A percentile compares a stretch with the other conserved stretches of the same genome.
These are phyloP conservation scores for Gymnorhina tibicen DNA, from an alignment of 2,113 vertebrate genomes.

Conservation along the genomic window DNA sequence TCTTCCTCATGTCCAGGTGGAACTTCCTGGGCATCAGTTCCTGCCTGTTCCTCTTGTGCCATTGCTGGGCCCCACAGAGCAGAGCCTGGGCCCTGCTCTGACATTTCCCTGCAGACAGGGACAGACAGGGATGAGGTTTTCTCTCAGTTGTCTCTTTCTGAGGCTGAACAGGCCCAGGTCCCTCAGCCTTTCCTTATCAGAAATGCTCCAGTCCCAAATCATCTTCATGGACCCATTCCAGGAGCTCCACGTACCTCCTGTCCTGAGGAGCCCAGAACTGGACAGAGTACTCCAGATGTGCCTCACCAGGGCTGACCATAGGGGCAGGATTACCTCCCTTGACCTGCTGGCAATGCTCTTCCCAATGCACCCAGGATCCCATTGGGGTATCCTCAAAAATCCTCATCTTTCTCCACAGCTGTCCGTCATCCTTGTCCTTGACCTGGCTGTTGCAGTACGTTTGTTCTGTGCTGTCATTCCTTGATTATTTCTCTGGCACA, in stretches of 20 bases:
- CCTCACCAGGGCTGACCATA: not conserved
- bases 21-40: not conserved
- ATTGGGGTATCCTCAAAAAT: not conserved
- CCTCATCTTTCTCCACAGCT: not conserved
- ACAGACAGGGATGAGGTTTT: not conserved
- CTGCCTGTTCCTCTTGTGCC: not conserved
- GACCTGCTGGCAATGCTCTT: not conserved
- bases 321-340: not conserved
- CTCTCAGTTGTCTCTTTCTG: rapidly evolving
- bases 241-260: not conserved
- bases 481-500: not conserved
- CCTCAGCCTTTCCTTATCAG: not conserved
- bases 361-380: not conserved
- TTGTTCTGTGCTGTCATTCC: not conserved
- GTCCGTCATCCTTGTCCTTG: not conserved
- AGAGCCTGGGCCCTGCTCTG: not conserved
- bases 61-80: rapidly evolving
- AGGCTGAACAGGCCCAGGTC: not conserved
- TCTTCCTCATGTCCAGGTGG: not conserved
- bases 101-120: not conserved
- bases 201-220: not conserved
- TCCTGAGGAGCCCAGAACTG: not conserved
- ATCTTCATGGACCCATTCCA: not conserved
- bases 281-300: not conserved
- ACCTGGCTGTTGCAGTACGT: not conserved